Conservation (phyloP, 2,888 invertebrate species). For the Acrobeloides nanus region DNA sequence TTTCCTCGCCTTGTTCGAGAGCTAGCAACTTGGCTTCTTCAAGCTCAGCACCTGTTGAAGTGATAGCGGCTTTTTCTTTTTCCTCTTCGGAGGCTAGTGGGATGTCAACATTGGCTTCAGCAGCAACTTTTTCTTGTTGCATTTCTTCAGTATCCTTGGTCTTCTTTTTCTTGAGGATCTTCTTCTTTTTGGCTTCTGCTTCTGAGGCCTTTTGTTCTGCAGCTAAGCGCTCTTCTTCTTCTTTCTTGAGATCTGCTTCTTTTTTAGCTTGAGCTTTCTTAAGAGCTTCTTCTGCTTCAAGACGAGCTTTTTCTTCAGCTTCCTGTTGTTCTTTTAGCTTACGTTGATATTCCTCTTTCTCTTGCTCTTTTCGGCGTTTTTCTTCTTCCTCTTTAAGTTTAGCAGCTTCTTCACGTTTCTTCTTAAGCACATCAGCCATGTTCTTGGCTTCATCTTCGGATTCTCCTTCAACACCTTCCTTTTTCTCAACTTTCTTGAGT, state of each 20-base stretch:
- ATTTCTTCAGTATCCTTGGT: conserved; percentile 3
- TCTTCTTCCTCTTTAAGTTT: conserved; percentile 18
- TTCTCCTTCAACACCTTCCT: conserved; percentile 23
- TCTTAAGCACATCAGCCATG: conserved; percentile 11
- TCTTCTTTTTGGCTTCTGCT: conserved; percentile 8
- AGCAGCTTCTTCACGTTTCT: conserved; percentile 7
- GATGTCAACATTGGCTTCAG: neutral
- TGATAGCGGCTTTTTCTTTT: neutral
- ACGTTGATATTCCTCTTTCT: neutral
- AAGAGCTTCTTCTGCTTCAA: conserved; percentile 1
- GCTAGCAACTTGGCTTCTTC: conserved; percentile 2
- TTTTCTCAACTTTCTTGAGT: conserved; percentile 16
- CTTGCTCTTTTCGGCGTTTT: conserved; percentile 5
- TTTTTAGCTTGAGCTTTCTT: conserved; percentile 12
- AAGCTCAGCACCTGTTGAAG: neutral
- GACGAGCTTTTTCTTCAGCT: too few species aligned
- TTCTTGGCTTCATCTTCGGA: conserved; percentile 11
- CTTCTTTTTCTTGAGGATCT: conserved; percentile 1
- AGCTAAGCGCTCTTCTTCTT: conserved; percentile 7
- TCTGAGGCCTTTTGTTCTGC: conserved; percentile 7
- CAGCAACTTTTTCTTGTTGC: conserved; percentile 1
- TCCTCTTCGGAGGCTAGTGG: neutral
- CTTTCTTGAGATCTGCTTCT: conserved; percentile 8
- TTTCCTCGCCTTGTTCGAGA: neutral
- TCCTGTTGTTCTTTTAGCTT: conserved; percentile 15